Evolutionary conservation across 2,797 vertebrate genomes (phyloP).

Genomic region (Numenius phaeopus): DNA sequence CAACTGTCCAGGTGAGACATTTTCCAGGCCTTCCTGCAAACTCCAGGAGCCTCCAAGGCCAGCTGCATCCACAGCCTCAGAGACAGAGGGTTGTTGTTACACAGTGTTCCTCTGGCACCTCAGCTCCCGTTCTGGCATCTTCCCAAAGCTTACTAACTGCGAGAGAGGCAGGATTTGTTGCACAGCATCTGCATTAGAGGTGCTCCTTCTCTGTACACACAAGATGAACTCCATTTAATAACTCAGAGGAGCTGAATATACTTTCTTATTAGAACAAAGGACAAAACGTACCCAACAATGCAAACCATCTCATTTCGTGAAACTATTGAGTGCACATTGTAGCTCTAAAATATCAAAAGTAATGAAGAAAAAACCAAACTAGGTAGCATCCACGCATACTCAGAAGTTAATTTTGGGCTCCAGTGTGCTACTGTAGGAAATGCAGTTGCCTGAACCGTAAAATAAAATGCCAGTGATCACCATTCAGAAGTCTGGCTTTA

Average conservation of each 20-base stretch:
- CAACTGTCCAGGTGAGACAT: not conserved
- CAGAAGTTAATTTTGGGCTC: not conserved
- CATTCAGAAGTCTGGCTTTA: not conserved
- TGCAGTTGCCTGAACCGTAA: not conserved
- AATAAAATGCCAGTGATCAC: not conserved
- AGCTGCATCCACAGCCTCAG: not conserved
- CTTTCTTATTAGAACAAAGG: not conserved
- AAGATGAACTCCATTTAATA: not conserved
- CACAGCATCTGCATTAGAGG: not conserved
- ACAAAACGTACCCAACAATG: not conserved
- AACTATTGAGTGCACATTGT: not conserved
- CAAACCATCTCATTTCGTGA: not conserved
- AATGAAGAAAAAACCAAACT: not conserved
- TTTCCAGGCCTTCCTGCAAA: not conserved
- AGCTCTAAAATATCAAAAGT: not conserved
- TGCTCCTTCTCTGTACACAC: not conserved
- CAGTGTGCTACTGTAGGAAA: not conserved
- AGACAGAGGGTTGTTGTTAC: not conserved
- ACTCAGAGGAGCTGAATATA: not conserved
- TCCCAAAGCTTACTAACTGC: not conserved
- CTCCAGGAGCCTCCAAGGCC: not conserved
- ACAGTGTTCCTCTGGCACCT: not conserved
- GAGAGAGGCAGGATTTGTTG: not conserved
- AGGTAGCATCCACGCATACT: not conserved
- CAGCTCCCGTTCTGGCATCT: not conserved